phyloP scores from a whole-genome alignment of 2,797 vertebrate genomes.

The Linurgus olivaceus region DNA sequence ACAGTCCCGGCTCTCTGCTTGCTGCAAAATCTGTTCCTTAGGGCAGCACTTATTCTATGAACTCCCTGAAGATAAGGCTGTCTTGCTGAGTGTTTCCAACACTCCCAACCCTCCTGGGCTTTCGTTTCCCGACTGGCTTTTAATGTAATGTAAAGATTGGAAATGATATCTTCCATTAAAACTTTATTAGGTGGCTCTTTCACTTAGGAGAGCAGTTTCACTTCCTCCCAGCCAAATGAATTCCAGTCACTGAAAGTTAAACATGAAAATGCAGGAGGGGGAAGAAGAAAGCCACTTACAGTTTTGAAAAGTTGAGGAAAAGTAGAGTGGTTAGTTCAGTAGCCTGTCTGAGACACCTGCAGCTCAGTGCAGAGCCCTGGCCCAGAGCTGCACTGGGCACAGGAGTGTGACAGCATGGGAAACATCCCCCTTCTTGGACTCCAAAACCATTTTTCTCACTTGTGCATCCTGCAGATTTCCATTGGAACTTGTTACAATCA shows the following conservation, averaged over 20 bases:
- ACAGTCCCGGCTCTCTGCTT: neutral
- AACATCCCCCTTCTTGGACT: neutral
- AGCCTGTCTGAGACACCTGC: neutral
- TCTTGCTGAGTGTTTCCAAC: conserved; percentile 24
- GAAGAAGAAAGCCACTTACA: neutral
- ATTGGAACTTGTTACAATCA: neutral
- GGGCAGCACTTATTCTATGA: neutral
- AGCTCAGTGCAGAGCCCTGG: neutral
- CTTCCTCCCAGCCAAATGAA: neutral
- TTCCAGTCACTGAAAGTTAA: neutral
- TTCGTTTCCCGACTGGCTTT: conserved; percentile 37
- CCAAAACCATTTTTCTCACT: neutral
- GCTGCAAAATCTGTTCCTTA: neutral
- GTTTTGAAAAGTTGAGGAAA: neutral
- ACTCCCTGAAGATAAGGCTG: conserved; percentile 18
- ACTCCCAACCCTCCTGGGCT: conserved; percentile 5
- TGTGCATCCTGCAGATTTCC: neutral
- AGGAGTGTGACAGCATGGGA: neutral
- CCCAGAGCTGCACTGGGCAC: neutral
- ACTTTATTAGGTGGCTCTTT: conserved; percentile 40
- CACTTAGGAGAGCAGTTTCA: neutral
- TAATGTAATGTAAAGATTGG: conserved; percentile 60
- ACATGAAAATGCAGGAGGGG: neutral
- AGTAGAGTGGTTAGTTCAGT: neutral
- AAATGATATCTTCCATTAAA: conserved; percentile 52